A percentile compares a stretch with the other conserved stretches of the same genome.
These are phyloP conservation scores for Aspiorhynchus laticeps DNA, from an alignment of 2,113 vertebrate genomes.

Conservation along the genomic window DNA sequence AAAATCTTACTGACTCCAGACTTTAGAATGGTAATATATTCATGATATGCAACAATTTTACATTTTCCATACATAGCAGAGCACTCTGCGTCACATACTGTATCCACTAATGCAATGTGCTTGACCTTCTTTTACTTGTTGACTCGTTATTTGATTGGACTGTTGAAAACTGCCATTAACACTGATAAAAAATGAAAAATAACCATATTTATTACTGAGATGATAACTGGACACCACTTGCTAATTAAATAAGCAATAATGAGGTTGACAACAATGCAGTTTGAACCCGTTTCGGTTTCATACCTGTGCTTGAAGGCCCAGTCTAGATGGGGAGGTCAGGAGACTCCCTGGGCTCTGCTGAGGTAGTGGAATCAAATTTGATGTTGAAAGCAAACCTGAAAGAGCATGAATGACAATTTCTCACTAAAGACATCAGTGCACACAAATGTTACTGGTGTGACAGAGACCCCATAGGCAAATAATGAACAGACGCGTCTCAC, in stretches of 20 bases:
- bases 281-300: not conserved
- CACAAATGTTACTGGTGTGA: not conserved
- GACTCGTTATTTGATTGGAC: not conserved
- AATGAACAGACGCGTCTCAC: constrained; percentile 61
- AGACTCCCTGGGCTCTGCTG: constrained; percentile 87
- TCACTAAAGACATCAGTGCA: not conserved
- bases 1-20: not conserved
- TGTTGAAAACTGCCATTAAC: not conserved
- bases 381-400: constrained; percentile 84
- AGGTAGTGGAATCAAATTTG: constrained; percentile 94
- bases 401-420: not conserved
- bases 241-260: not conserved
- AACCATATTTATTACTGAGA: not conserved
- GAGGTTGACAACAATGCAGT: too few relatives aligned
- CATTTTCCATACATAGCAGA: not conserved
- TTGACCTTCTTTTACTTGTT: not conserved
- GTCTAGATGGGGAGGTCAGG: constrained; percentile 81
- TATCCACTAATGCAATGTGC: too few relatives aligned
- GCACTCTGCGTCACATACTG: too few relatives aligned
- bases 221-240: not conserved
- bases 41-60: not conserved
- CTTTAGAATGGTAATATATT: not conserved
- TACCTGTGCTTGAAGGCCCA: constrained; percentile 87
- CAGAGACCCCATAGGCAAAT: not conserved
- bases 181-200: not conserved